These are phyloP conservation scores for Luffia ferchaultella DNA, from an alignment of 2,888 invertebrate genomes.

Conservation along the genomic window DNA sequence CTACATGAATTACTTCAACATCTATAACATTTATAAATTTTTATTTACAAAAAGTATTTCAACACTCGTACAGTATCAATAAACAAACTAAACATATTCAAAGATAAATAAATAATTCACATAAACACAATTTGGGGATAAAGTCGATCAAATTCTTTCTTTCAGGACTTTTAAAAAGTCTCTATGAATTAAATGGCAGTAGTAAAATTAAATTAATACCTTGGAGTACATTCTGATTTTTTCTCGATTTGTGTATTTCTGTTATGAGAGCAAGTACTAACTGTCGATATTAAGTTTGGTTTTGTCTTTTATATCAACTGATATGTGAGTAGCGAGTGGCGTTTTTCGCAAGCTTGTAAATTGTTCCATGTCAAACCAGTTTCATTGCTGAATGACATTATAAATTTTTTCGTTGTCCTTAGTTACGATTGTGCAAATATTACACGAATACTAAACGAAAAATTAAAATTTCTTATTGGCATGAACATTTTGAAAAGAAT, in stretches of 20 bases:
- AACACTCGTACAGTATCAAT: neutral
- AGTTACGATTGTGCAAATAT: no score
- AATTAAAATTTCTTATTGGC: no score
- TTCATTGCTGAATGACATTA: neutral
- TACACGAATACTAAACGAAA: no score
- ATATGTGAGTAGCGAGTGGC: neutral
- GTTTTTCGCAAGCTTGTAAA: neutral
- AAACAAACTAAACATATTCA: slow-evolving; percentile 1
- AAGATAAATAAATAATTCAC: slow-evolving; percentile 1
- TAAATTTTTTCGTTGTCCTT: no score
- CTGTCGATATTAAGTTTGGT: neutral
- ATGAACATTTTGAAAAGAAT: no score
- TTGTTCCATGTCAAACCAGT: neutral
- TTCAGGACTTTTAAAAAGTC: neutral
- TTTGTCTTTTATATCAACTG: neutral
- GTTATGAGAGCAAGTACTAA: neutral
- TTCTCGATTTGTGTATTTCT: neutral
- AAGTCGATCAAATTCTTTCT: neutral
- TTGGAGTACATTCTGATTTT: neutral
- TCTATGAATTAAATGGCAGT: neutral
- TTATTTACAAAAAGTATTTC: neutral
- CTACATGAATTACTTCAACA: neutral
- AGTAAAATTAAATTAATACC: neutral
- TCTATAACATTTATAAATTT: neutral
- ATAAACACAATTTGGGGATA: neutral